phyloP scores from a whole-genome alignment of 2,113 vertebrate genomes.

The Crotalus helleri region DNA sequence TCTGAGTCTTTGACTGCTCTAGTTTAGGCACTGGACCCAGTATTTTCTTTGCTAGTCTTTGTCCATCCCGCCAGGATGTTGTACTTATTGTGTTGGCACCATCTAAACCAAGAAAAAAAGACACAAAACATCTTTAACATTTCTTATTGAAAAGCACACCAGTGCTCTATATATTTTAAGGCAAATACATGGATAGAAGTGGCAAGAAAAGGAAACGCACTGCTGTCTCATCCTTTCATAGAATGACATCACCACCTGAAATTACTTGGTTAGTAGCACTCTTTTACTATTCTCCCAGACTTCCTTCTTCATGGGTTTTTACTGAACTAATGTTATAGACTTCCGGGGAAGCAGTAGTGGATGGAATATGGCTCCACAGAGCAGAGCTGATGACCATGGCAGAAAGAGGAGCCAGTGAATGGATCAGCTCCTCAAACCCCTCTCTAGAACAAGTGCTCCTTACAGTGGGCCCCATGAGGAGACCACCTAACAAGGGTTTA shows the following conservation, averaged over 20 bases:
- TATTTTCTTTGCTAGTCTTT: slow-evolving; percentile 88
- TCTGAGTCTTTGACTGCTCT: slow-evolving; percentile 65
- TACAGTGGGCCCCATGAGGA: neutral
- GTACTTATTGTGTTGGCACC: slow-evolving; percentile 75
- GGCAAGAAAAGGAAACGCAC: neutral
- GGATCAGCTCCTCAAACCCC: neutral
- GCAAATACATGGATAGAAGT: neutral
- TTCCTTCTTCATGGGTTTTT: neutral
- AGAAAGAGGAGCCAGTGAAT: neutral
- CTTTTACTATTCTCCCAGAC: neutral
- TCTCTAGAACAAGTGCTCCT: neutral
- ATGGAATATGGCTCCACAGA: neutral
- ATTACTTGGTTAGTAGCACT: neutral
- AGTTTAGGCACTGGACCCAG: slow-evolving; percentile 79
- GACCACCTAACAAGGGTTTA: neutral
- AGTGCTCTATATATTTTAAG: neutral
- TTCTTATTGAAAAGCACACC: neutral
- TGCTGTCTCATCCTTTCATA: neutral
- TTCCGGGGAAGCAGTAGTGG: neutral
- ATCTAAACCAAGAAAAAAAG: slow-evolving; percentile 51
- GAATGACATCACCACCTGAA: neutral
- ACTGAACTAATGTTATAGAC: neutral
- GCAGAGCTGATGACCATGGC: neutral
- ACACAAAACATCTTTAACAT: neutral
- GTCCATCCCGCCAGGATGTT: slow-evolving; percentile 91